Evolutionary conservation across 2,888 invertebrate genomes (phyloP), one percentile per base, ranked within the genome.

Genomic region (Zhuqinia jingwanae): DNA sequence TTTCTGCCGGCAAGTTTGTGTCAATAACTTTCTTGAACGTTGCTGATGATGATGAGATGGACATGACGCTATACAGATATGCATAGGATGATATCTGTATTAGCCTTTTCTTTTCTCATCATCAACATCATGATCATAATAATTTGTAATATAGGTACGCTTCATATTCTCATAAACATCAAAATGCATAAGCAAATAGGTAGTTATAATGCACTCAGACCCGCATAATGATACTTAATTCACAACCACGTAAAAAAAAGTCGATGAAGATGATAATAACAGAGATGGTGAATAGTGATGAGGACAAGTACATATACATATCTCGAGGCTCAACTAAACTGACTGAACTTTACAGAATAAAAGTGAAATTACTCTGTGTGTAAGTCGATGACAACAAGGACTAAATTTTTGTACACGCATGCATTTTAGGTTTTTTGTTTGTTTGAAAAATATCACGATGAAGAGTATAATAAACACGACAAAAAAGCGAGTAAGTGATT

Each of bases 311-410:
- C 8, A 3, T 36, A 36, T n/a, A n/a, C n/a, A n/a, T n/a, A 20
- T 70, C 70, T 70, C 47, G 47, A 79, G 36, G 80, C 50, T 36
- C 36, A 36, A 8, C 36, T 8, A 6, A 36, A 8, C 36, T 8
- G 3, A 36, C 36, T 82, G 45, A 83, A 76, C 68, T 80, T 56
- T 81, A 36, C 3, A 36, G 84, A 77, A 68, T n/a, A 84, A 84
- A 84, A 78, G 84, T 70, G 84, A 84, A 84, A 84, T 77, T 77
- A 47, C 75, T 45, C 56, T 77, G 15, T 45, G 45, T 77, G 15
- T 76, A 36, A 17, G 60, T 50, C 45, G 60, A 50, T 27, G 65
- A 50, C 50, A 27, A 65, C 17, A 17, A 58, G 25, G 36, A 53
- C 20, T 11, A 63, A 36, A 36, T 36, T 36, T 36, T 36, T 8